These are phyloP conservation scores for Ondatra zibethicus DNA, from an alignment of 2,113 vertebrate species.

Conservation along the genomic window DNA sequence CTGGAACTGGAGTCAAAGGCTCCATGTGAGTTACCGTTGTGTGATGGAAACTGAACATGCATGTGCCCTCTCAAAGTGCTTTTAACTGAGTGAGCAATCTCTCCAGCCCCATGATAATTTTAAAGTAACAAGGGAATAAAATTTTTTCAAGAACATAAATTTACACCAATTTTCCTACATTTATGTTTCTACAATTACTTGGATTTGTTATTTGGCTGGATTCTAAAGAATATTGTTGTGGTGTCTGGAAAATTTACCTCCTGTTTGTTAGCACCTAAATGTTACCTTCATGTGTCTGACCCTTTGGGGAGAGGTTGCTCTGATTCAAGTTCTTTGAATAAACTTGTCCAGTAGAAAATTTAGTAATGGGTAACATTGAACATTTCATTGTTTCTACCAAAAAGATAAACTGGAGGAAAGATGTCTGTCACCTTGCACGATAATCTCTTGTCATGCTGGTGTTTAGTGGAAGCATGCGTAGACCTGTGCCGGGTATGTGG, in stretches of 20 bases:
- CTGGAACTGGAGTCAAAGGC: not conserved
- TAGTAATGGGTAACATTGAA: not conserved
- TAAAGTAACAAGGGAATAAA: not conserved
- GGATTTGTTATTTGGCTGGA: not conserved
- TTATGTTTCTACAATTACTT: not conserved
- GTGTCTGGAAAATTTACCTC: not conserved
- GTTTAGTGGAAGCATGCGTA: not conserved
- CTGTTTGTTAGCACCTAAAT: not conserved
- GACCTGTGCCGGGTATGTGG: not conserved
- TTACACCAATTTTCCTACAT: too few relatives aligned
- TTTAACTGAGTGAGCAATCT: not conserved
- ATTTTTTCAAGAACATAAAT: not conserved
- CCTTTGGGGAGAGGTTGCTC: not conserved
- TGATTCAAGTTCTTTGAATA: not conserved
- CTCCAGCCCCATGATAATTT: not conserved
- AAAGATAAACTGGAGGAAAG: not conserved
- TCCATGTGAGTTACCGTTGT: not conserved
- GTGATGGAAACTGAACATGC: not conserved
- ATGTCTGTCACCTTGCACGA: not conserved
- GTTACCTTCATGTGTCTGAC: not conserved
- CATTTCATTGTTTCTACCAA: not conserved
- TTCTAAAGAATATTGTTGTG: not conserved
- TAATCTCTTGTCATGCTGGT: not conserved
- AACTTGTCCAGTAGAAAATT: not conserved
- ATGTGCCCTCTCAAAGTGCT: not conserved